phyloP scores from a whole-genome alignment of 2,888 invertebrate species.

The Lasius fuliginosus region DNA sequence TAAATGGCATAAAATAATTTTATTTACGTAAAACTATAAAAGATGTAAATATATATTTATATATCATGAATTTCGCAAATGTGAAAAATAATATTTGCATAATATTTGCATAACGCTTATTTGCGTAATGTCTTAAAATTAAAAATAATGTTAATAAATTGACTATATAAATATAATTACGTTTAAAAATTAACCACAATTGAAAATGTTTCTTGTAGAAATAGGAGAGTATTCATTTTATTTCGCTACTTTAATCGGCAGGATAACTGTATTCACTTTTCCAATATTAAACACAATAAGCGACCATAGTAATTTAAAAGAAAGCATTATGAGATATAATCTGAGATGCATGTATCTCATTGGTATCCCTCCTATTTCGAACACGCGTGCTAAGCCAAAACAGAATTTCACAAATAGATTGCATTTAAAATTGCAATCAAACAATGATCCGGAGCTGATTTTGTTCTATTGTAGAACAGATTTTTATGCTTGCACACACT shows the following conservation, averaged over 20 bases:
- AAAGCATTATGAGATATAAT: neutral
- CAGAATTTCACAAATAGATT: neutral
- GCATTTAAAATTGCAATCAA: neutral
- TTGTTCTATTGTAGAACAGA: neutral
- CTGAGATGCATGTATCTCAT: neutral
- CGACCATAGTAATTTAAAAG: neutral
- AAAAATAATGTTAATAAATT: neutral
- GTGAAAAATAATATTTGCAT: neutral
- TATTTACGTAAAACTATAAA: neutral
- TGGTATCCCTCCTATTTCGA: neutral
- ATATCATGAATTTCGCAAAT: neutral
- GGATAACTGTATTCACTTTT: neutral
- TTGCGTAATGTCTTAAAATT: neutral
- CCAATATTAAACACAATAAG: neutral
- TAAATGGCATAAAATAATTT: neutral
- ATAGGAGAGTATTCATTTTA: neutral
- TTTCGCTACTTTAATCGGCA: neutral
- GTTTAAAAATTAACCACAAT: neutral
- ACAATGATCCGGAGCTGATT: neutral
- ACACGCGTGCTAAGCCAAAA: neutral
- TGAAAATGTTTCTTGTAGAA: neutral
- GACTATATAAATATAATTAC: neutral
- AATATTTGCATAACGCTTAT: neutral
- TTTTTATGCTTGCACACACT: too few relatives aligned
- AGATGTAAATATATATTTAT: neutral